These are phyloP conservation scores for Larimichthys crocea DNA, from an alignment of 2,113 vertebrate species.

Conservation along the genomic window DNA sequence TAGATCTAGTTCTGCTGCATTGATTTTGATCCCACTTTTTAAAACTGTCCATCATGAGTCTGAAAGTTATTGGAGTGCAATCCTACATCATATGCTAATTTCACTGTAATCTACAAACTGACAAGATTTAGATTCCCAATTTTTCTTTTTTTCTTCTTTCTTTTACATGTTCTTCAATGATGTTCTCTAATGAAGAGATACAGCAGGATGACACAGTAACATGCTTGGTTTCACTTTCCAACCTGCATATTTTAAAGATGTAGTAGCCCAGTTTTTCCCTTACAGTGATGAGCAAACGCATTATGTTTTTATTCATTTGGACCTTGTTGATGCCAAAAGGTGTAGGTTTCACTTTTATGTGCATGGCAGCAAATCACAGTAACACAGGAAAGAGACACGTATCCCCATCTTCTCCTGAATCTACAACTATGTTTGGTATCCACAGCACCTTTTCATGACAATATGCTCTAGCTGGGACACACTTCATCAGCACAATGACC, in stretches of 20 bases:
- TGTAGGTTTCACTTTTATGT: background rate
- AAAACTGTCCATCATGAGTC: background rate
- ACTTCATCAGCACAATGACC: constrained; percentile 23
- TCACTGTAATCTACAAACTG: background rate
- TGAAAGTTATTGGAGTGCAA: background rate
- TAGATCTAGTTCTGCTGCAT: no score
- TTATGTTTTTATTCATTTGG: background rate
- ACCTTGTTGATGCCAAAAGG: constrained; percentile 10
- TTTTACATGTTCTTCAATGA: background rate
- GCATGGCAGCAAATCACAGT: no score
- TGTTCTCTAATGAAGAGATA: background rate
- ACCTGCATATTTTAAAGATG: background rate
- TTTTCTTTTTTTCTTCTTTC: no score
- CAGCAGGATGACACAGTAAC: background rate
- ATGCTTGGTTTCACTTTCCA: background rate
- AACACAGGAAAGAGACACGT: background rate
- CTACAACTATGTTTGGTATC: background rate
- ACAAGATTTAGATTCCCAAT: no score
- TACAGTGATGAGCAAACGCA: background rate
- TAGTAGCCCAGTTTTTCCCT: background rate
- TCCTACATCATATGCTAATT: no score
- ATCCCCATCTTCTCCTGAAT: background rate
- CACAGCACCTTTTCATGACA: constrained; percentile 18
- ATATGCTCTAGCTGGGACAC: background rate
- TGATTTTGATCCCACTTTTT: no score